phyloP scores from a whole-genome alignment of 2,888 invertebrate species.

The Achlya flavicornis region DNA sequence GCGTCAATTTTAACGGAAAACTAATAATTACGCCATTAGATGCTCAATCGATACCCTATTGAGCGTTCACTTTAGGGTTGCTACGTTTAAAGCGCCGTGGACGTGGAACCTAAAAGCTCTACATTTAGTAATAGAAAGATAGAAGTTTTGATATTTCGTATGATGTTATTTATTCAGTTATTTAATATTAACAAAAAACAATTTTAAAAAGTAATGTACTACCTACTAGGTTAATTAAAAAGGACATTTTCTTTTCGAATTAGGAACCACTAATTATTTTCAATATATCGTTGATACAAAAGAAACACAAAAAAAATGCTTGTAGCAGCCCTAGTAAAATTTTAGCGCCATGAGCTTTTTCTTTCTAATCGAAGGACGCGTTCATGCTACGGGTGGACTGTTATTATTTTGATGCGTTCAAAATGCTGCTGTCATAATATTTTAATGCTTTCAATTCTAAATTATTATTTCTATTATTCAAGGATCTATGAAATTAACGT shows the following conservation, averaged over 20 bases:
- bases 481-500: constrained; percentile 10
- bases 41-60: constrained; percentile 77
- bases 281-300: no score
- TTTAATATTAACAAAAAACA: no score
- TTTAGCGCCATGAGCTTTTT: constrained; percentile 52
- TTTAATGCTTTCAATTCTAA: constrained; percentile 31
- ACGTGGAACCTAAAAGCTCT: not conserved
- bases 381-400: constrained; percentile 30
- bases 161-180: no score
- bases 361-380: constrained; percentile 48
- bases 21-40: constrained; percentile 80
- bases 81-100: not conserved
- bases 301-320: not conserved
- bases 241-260: no score
- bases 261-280: no score
- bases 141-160: no score
- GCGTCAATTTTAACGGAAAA: constrained; percentile 77
- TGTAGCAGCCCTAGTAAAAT: constrained; percentile 25
- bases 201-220: no score
- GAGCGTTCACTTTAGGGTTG: constrained; percentile 44
- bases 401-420: constrained; percentile 69
- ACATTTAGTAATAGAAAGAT: no score
- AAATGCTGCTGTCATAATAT: constrained; percentile 72
- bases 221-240: no score
- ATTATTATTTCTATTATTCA: constrained; percentile 16